Percentiles rank a stretch among this genome's conserved stretches.
Conservation (phyloP, 2,888 invertebrate genomes). For the Drosophila quinaria region DNA sequence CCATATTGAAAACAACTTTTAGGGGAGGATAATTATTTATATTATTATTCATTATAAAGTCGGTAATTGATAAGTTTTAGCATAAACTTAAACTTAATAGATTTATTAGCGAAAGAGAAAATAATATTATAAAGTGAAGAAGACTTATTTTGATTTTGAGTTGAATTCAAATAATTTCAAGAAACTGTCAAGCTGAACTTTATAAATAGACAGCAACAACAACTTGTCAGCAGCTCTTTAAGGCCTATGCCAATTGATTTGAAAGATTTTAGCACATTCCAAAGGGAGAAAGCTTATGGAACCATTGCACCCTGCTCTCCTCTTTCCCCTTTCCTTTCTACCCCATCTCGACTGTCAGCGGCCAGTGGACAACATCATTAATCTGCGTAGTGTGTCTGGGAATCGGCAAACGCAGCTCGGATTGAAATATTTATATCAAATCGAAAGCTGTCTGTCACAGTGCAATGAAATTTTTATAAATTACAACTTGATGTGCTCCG, state of each 20-base stretch:
- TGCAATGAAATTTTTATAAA: slow-evolving; percentile 80
- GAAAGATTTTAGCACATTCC: slow-evolving; percentile 17
- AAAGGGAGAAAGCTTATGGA: slow-evolving; percentile 13
- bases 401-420: slow-evolving; percentile 45
- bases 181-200: neutral
- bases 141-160: neutral
- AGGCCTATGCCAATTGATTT: slow-evolving; percentile 24
- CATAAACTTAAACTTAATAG: too few species aligned
- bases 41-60: too few species aligned
- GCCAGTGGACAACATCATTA: slow-evolving; percentile 67
- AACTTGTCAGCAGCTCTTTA: slow-evolving; percentile 63
- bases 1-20: neutral
- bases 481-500: slow-evolving; percentile 65
- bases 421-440: slow-evolving; percentile 82
- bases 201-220: slow-evolving; percentile 5
- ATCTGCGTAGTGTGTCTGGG: slow-evolving; percentile 62
- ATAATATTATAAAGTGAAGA: neutral
- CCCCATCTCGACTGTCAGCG: slow-evolving; percentile 74
- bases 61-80: too few species aligned
- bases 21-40: neutral
- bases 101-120: too few species aligned
- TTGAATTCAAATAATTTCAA: neutral
- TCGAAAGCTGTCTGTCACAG: slow-evolving; percentile 80
- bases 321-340: neutral
- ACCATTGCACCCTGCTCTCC: slow-evolving; percentile 12